These are phyloP conservation scores for Ptilonorhynchus violaceus DNA, from an alignment of 2,113 vertebrate genomes.

Conservation along the genomic window DNA sequence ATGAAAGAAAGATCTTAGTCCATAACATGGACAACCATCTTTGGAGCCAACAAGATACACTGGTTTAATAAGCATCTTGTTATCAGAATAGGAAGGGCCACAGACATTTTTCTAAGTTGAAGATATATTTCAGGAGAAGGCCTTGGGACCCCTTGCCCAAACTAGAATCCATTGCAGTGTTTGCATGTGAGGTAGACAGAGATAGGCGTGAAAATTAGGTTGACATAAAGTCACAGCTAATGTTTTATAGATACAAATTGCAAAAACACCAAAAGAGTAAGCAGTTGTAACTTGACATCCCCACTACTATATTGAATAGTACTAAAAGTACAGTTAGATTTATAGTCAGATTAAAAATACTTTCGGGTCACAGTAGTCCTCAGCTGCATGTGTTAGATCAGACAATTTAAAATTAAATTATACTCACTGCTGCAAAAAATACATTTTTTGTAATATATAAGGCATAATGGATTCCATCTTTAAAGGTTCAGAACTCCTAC, in stretches of 20 bases:
- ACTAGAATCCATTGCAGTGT: neutral
- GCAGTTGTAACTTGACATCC: neutral
- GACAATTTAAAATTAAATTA: neutral
- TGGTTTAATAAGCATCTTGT: neutral
- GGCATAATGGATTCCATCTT: neutral
- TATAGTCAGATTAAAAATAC: neutral
- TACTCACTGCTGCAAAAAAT: neutral
- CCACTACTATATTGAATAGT: neutral
- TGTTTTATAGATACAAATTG: neutral
- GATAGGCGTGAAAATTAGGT: neutral
- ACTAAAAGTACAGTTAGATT: neutral
- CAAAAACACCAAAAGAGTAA: neutral
- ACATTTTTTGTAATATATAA: neutral
- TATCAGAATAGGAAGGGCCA: neutral
- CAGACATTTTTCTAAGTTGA: neutral
- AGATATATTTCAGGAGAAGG: neutral
- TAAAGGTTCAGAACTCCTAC: neutral
- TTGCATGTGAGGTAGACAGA: neutral
- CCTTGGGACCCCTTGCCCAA: neutral
- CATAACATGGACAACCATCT: neutral
- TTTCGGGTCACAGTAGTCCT: neutral
- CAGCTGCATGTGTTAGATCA: neutral
- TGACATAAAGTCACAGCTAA: neutral
- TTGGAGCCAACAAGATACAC: neutral
- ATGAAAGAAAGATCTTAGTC: conserved; percentile 29